Evolutionary conservation across 1,140 invertebrate species (phyloP).

Genomic region (Calliopsis andreniformis): DNA sequence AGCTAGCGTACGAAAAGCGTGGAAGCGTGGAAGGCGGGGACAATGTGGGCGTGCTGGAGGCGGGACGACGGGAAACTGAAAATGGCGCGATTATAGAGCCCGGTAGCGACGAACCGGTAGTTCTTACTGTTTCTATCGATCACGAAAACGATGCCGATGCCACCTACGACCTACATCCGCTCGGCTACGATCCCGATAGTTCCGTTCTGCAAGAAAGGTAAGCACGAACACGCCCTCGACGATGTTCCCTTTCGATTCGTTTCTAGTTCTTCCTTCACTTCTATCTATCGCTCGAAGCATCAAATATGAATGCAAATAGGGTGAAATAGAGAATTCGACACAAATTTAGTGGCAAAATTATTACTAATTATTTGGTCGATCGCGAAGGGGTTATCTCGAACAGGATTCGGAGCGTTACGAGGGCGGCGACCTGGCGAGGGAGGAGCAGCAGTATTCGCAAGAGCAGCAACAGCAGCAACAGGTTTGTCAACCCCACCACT

Average conservation of each 20-base stretch:
- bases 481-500: conserved; percentile 58
- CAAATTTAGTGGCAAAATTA: not conserved
- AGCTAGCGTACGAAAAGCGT: conserved; percentile 70
- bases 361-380: not conserved
- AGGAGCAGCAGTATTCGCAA: conserved; percentile 54
- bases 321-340: too few relatives aligned
- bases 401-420: conserved; percentile 38
- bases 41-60: conserved; percentile 78
- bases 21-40: conserved; percentile 74
- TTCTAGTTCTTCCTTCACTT: conserved; percentile 7
- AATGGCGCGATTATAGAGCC: conserved; percentile 76
- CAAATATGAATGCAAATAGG: too few relatives aligned
- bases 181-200: conserved; percentile 60
- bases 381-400: conserved; percentile 57
- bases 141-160: conserved; percentile 54
- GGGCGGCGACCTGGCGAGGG: conserved; percentile 52
- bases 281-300: too few relatives aligned
- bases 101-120: conserved; percentile 59
- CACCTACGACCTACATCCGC: conserved; percentile 61
- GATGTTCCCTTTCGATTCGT: too few relatives aligned
- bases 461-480: conserved; percentile 63
- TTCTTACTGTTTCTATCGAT: conserved; percentile 52
- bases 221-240: conserved; percentile 3
- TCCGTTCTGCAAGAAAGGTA: conserved; percentile 69
- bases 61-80: conserved; percentile 79